phyloP scores from a whole-genome alignment of 2,797 vertebrate genomes.

The Mormyrus proboscirostris region DNA sequence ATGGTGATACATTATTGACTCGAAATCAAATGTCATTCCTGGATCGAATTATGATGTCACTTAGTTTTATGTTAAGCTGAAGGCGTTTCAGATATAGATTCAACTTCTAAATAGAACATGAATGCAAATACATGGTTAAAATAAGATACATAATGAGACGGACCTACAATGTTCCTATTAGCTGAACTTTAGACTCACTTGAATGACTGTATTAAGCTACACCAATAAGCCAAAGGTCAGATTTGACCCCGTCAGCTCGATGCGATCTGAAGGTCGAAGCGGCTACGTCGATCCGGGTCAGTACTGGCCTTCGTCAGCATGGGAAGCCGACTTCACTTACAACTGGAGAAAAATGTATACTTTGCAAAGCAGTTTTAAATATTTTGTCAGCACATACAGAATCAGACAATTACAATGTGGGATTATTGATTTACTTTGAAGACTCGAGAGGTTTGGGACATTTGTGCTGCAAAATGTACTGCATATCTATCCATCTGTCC shows the following conservation, averaged over 20 bases:
- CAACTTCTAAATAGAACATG: background rate
- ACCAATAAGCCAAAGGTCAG: background rate
- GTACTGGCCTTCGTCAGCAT: slow-evolving; percentile 20
- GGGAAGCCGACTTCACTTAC: background rate
- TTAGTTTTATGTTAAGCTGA: background rate
- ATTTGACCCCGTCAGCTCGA: background rate
- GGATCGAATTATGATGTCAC: background rate
- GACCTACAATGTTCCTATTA: background rate
- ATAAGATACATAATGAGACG: background rate
- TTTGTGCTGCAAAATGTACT: background rate
- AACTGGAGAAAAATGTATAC: background rate
- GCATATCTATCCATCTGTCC: background rate
- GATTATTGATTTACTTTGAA: background rate
- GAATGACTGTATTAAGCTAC: background rate
- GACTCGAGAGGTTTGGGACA: background rate
- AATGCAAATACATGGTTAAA: background rate
- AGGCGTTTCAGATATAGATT: background rate
- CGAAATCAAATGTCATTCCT: slow-evolving; percentile 8
- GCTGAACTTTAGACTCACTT: background rate
- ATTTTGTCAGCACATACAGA: background rate
- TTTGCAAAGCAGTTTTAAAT: background rate
- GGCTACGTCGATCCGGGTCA: background rate
- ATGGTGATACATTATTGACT: background rate
- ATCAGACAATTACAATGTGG: background rate
- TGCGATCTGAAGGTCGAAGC: background rate